Percentiles rank a stretch among this genome's conserved stretches.
Conservation (phyloP, 2,113 vertebrate genomes). For the Anarrhichthys ocellatus region DNA sequence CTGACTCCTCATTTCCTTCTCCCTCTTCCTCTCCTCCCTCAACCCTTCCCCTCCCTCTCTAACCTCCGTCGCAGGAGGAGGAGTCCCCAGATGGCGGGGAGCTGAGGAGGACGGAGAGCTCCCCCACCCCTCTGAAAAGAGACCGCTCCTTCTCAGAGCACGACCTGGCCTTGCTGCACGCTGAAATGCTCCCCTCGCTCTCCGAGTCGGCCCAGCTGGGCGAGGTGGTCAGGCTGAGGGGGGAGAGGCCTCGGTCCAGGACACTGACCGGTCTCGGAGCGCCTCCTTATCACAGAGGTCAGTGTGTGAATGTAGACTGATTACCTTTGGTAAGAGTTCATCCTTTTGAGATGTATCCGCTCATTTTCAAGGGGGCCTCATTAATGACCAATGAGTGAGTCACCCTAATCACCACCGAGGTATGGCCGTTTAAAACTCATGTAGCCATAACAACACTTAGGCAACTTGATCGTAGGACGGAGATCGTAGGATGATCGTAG, state of each 20-base stretch:
- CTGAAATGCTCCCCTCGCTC: constrained; percentile 75
- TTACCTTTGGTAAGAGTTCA: background rate
- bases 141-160: constrained; percentile 96
- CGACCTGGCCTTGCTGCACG: constrained; percentile 89
- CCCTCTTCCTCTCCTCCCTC: background rate
- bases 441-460: background rate
- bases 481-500: background rate
- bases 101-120: constrained; percentile 71
- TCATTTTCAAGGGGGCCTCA: background rate
- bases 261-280: constrained; percentile 65
- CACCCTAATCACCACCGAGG: background rate
- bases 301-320: constrained; percentile 31
- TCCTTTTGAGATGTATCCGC: background rate
- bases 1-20: background rate
- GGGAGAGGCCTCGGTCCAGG: constrained; percentile 83
- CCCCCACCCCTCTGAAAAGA: constrained; percentile 85
- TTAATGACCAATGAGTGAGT: background rate
- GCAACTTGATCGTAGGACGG: too few species aligned
- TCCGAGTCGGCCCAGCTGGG: constrained; percentile 36
- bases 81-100: constrained; percentile 87
- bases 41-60: background rate
- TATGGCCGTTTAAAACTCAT: background rate
- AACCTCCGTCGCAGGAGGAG: constrained; percentile 86
- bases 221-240: constrained; percentile 41
- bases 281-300: constrained; percentile 72